Evolutionary conservation across 2,797 vertebrate species (phyloP), one percentile per base, ranked within the genome.

Genomic region (Etheostoma nigrum): DNA sequence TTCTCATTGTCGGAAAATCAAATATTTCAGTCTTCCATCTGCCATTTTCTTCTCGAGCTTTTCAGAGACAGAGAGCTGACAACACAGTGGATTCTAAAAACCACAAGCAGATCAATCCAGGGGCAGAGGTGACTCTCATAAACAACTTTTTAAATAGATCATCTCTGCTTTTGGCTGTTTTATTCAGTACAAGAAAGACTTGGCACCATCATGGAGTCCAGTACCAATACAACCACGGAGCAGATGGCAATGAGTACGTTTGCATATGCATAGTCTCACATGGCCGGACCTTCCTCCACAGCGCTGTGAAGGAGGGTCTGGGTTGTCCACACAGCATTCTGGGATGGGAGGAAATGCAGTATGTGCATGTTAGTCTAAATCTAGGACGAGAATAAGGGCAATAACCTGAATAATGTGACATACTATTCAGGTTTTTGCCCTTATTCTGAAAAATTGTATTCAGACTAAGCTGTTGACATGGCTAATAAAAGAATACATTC

Each of bases 1-100:
- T 75, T 47, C 36, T 58, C 52, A 14, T 4, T 2, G 15, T 59
- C 42, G 62, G 42, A 48, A 76, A 68, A 62, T 55, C 51, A 18
- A 62, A 68, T 9, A 44, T 59, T 42, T 58, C 6, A 15, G 2
- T 27, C 25, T 8, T 16, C 44, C 13, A 1, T 16, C 36, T 15
- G 19, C 14, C 1, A 23, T 30, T 65, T 74, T 52, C 2, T 18
- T 40, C 23, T 30, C 9, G 45, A 44, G 54, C 23, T 44, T 74
- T 51, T 9, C 30, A 12, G 23, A 33, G 47, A 53, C 54, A 45
- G 63, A 6, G 55, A 67, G 14, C 36, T 40, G 47, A 67, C 52
- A 18, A 7, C 16, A 44, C 23, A 4, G 62, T 40, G 36, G 33
- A 2, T 36, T 36, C 33, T 9, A 36, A 10, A 36, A 36, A 36